phyloP scores from a whole-genome alignment of 2,113 vertebrate genomes.

The Neotragus moschatus region DNA sequence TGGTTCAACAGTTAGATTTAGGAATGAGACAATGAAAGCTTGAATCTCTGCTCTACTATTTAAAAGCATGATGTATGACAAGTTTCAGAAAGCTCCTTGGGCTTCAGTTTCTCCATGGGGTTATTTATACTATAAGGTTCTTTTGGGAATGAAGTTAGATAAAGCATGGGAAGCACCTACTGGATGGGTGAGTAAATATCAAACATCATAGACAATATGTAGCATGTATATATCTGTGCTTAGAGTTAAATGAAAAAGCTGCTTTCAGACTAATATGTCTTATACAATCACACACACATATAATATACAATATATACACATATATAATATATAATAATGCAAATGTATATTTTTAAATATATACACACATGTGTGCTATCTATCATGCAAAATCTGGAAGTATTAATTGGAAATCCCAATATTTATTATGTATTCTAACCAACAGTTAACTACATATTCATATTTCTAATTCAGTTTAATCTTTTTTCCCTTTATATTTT shows the following conservation, averaged over 20 bases:
- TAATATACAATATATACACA: not conserved
- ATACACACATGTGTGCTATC: not conserved
- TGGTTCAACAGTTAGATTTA: not conserved
- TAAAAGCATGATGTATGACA: not conserved
- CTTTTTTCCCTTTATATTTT: not conserved
- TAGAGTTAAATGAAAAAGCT: not conserved
- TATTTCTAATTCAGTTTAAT: not conserved
- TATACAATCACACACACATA: not conserved
- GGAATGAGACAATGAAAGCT: not conserved
- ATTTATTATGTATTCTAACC: not conserved
- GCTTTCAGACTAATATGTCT: not conserved
- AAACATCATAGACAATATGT: not conserved
- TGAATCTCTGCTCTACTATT: not conserved
- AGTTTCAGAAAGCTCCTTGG: not conserved
- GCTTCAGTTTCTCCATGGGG: not conserved
- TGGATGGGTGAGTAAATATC: not conserved
- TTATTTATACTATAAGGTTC: not conserved
- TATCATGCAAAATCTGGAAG: not conserved
- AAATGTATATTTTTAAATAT: not conserved
- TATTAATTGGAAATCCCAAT: not conserved
- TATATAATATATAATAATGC: not conserved
- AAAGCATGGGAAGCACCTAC: not conserved
- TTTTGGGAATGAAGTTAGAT: not conserved
- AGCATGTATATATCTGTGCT: not conserved
- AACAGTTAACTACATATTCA: not conserved